phyloP scores from a whole-genome alignment of 2,113 vertebrate species.

The Pitta sordida region DNA sequence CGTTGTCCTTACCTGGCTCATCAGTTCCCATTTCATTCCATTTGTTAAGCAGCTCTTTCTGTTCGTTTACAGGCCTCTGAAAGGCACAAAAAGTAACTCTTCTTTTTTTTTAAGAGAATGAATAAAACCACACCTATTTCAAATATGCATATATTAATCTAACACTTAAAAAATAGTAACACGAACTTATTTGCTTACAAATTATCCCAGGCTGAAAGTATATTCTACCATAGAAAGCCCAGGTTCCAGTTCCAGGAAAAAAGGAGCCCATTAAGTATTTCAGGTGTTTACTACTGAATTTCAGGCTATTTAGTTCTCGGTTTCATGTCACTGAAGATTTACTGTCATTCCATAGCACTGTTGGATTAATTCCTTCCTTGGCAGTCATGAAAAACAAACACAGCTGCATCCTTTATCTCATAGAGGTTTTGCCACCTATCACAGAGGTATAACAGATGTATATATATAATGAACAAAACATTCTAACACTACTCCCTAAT shows the following conservation, averaged over 20 bases:
- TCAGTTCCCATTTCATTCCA: slow-evolving; percentile 99
- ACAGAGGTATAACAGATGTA: neutral
- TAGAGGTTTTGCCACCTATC: neutral
- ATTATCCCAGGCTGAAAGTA: neutral
- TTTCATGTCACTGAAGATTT: neutral
- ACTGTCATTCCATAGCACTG: neutral
- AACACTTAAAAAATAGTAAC: neutral
- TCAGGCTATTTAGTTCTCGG: neutral
- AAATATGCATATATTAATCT: neutral
- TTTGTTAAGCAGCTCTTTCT: slow-evolving; percentile 92
- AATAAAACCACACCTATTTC: neutral
- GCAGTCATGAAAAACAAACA: neutral
- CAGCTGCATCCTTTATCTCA: neutral
- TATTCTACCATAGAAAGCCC: neutral
- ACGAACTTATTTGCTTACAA: neutral
- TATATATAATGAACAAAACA: neutral
- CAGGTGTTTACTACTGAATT: neutral
- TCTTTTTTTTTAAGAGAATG: neutral
- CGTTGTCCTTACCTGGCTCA: slow-evolving; percentile 84
- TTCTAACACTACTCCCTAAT: neutral
- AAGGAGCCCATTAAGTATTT: neutral
- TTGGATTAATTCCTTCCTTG: neutral
- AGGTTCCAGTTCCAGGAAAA: neutral
- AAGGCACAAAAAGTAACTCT: neutral
- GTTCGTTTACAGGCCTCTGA: slow-evolving; percentile 87